Evolutionary conservation across 2,888 invertebrate genomes (phyloP), one percentile per base, ranked within the genome.

Genomic region (Gari tellinella): DNA sequence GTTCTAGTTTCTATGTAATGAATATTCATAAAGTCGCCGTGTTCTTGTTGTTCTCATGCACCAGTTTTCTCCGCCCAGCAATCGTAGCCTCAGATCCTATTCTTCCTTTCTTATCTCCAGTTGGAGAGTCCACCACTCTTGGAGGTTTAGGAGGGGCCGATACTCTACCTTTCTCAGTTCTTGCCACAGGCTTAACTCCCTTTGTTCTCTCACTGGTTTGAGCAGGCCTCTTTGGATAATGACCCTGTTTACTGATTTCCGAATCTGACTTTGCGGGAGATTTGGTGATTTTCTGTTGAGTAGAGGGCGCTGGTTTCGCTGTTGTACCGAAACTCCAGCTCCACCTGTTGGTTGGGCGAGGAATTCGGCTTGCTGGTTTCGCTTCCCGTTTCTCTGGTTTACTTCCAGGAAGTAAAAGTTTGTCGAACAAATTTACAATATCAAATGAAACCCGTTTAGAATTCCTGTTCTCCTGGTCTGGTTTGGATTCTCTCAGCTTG

Each of bases 381-480:
- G 37, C 38, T 7, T 69, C 75, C 3, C 48, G 53, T 60, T 68
- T 73, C 8, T n/a, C 15, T 19, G 55, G 17, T 10, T 60, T 60
- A n/a, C 31, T n/a, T 46, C 56, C 49, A 17, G 88, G 87, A 12
- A 89, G 77, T 25, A 89, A 73, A 7, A 89, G 80, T 58, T 87
- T 86, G 72, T 89, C 89, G 78, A 89, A 88, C 57, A 89, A 78
- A 37, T 85, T 86, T 25, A 88, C 82, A 53, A 87, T 80, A 60
- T 83, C 86, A 78, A 87, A 86, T 7, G 83, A 81, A 38, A 82
- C 82, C 52, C 81, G 66, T 56, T 78, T 78, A 19, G 72, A 61
- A 21, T 63, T 73, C n/a, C 62, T 57, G 15, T 73, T 73, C n/a
- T 77, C 77, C 12, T 45, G 19, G 5, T 74, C 69, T 23, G 56